Evolutionary conservation across 2,888 invertebrate genomes (phyloP).

Genomic region (Gastracanthus pulcherrimus): DNA sequence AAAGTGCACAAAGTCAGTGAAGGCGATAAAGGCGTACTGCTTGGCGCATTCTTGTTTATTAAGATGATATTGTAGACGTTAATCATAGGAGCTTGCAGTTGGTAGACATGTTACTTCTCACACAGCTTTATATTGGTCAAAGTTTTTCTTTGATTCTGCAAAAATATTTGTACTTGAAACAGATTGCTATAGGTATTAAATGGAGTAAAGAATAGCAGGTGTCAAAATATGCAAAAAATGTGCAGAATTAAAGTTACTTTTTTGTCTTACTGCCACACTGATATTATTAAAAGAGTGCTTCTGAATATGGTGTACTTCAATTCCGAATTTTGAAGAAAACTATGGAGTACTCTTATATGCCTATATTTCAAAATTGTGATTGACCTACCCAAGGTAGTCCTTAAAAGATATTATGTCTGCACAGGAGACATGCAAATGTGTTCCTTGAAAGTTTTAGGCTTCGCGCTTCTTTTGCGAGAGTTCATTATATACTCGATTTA

Average conservation of each 20-base stretch:
- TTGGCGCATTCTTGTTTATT: too few relatives aligned
- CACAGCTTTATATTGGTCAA: not conserved
- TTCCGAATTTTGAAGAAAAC: not conserved
- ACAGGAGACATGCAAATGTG: conserved; percentile 16
- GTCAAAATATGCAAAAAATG: not conserved
- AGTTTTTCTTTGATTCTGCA: not conserved
- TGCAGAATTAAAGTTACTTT: not conserved
- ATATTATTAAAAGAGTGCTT: conserved; percentile 11
- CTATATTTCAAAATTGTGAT: conserved; percentile 22
- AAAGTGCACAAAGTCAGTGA: too few relatives aligned
- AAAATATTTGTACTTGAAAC: not conserved
- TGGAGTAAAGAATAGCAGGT: too few relatives aligned
- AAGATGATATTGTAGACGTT: too few relatives aligned
- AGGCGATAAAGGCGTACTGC: too few relatives aligned
- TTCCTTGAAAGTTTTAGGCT: conserved; percentile 34
- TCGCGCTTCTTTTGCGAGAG: conserved; percentile 23
- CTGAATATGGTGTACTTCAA: not conserved
- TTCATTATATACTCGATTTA: conserved; percentile 36
- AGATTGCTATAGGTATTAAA: not conserved
- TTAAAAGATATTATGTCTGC: conserved; percentile 9
- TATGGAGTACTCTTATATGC: not conserved
- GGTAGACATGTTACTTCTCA: conserved; percentile 12
- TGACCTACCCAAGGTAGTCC: not conserved
- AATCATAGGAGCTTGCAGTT: too few relatives aligned
- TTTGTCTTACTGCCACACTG: conserved; percentile 18